Percentiles rank a stretch among this genome's conserved stretches.
Evolutionary conservation across 2,113 vertebrate species (phyloP).

Genomic region (Sylvia atricapilla): DNA sequence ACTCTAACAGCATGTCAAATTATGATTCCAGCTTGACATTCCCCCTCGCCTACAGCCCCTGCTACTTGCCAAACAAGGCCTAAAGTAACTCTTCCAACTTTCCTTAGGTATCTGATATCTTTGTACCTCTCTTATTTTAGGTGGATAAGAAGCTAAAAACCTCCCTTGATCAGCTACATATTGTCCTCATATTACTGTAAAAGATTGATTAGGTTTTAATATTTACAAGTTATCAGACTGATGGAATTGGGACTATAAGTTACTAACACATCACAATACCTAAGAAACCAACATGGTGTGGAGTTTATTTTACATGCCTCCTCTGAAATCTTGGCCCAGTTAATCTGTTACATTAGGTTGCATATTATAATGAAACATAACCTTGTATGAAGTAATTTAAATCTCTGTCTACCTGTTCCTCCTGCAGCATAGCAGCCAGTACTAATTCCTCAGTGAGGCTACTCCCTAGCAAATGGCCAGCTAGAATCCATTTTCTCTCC

Average conservation of each 20-base stretch:
- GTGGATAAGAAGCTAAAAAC: neutral
- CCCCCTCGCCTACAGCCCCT: fast-evolving
- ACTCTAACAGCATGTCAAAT: neutral
- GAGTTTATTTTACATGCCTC: neutral
- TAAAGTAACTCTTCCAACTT: neutral
- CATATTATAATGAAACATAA: neutral
- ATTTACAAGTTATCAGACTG: neutral
- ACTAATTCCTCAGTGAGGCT: neutral
- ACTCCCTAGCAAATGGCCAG: neutral
- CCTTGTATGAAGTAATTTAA: neutral
- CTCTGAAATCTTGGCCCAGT: neutral
- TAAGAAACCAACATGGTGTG: neutral
- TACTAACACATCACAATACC: neutral
- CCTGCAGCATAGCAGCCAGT: neutral
- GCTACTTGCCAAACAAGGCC: neutral
- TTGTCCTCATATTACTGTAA: neutral
- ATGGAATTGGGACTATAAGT: neutral
- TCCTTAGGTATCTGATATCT: neutral
- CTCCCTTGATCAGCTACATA: neutral
- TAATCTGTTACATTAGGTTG: neutral
- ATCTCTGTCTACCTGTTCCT: neutral
- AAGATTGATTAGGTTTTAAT: neutral
- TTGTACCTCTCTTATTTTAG: neutral
- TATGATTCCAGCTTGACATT: neutral
- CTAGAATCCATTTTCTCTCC: neutral